These are phyloP conservation scores for Tipula unca DNA, from an alignment of 2,888 invertebrate species.

Conservation along the genomic window DNA sequence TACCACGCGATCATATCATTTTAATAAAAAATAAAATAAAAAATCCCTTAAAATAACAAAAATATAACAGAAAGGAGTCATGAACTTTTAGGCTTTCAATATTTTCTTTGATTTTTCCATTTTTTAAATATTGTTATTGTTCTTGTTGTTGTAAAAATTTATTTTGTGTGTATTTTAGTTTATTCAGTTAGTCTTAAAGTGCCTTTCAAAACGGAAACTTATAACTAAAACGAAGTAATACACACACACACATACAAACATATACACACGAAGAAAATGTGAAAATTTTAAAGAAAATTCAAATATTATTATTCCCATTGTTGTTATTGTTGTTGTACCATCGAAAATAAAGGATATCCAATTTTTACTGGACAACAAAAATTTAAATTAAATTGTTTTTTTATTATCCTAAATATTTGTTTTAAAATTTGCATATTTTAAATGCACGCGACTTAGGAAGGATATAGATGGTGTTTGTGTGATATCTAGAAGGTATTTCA, in stretches of 20 bases:
- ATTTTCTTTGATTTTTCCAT: conserved; percentile 16
- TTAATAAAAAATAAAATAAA: background rate
- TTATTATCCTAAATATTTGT: conserved; percentile 14
- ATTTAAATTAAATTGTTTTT: conserved; percentile 8
- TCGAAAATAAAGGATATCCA: background rate
- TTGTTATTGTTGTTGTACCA: background rate
- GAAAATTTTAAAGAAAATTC: background rate
- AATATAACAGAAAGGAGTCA: background rate
- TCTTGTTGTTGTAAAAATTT: background rate
- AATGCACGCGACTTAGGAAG: background rate
- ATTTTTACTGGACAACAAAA: background rate
- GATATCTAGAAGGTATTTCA: background rate
- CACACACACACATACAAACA: background rate
- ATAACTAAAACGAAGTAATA: background rate
- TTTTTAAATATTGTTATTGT: background rate
- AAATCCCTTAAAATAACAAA: conserved; percentile 14
- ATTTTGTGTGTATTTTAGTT: background rate
- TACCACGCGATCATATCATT: conserved; percentile 19
- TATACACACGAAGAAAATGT: background rate
- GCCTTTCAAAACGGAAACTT: conserved; percentile 18
- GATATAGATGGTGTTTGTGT: background rate
- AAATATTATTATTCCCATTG: background rate
- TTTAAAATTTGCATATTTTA: background rate
- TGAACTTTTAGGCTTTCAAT: conserved; percentile 16
- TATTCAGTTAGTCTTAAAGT: conserved; percentile 10